Percentiles rank a stretch among this genome's conserved stretches.
phyloP scores from a whole-genome alignment of 2,888 invertebrate species.

The Ormyrus rosae region DNA sequence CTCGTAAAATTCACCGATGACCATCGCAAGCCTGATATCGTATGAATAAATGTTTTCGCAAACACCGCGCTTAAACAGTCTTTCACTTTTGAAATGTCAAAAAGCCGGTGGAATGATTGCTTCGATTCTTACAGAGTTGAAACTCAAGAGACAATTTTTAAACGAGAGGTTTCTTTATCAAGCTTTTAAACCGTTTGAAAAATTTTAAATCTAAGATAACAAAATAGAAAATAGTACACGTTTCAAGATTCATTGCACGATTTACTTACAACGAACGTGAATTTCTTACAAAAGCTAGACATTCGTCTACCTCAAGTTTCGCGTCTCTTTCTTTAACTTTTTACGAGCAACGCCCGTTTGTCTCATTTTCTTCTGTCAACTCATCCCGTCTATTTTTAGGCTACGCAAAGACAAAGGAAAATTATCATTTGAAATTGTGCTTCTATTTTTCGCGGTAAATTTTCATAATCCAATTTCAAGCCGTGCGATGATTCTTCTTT shows the following conservation, averaged over 20 bases:
- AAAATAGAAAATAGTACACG: too few relatives aligned
- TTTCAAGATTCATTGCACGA: constrained; percentile 68
- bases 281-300: constrained; percentile 62
- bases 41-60: constrained; percentile 1
- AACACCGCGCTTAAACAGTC: too few relatives aligned
- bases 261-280: constrained; percentile 69
- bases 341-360: neutral
- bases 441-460: neutral
- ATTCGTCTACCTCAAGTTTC: constrained; percentile 11
- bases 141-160: too few relatives aligned
- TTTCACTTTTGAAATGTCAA: too few relatives aligned
- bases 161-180: too few relatives aligned
- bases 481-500: too few relatives aligned
- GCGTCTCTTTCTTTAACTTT: constrained; percentile 10
- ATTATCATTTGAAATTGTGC: constrained; percentile 22
- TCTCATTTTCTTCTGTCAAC: neutral
- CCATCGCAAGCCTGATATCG: constrained; percentile 6
- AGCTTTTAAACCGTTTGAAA: too few relatives aligned
- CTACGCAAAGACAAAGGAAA: constrained; percentile 33
- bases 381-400: constrained; percentile 26
- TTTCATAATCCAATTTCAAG: constrained; percentile 12
- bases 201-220: too few relatives aligned
- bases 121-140: too few relatives aligned
- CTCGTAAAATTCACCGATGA: constrained; percentile 37
- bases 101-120: too few relatives aligned